Conservation (phyloP, 2,797 vertebrate species). For the Babyrousa celebensis region DNA sequence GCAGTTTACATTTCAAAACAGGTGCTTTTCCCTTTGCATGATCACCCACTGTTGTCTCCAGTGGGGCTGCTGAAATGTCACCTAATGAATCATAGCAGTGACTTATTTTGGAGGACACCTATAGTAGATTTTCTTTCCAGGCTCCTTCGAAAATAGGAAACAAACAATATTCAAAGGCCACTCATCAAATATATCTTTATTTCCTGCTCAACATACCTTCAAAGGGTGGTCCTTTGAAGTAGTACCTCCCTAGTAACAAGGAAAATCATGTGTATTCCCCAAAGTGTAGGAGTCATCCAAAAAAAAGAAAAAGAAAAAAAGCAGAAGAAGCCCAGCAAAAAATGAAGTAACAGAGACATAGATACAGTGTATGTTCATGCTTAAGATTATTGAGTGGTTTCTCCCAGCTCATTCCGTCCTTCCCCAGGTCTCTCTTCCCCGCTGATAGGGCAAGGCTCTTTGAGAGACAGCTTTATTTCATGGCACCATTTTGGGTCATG, state of each 20-base stretch:
- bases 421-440: not conserved
- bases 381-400: not conserved
- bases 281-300: slow-evolving; percentile 15
- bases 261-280: slow-evolving; percentile 23
- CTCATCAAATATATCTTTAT: slow-evolving; percentile 6
- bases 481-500: not conserved
- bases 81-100: not conserved
- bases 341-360: slow-evolving; percentile 38
- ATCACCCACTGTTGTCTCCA: not conserved
- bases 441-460: not conserved
- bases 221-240: slow-evolving; percentile 44
- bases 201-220: not conserved
- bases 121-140: not conserved
- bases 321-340: not conserved
- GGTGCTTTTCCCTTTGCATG: not conserved
- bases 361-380: not conserved
- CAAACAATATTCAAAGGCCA: slow-evolving; percentile 58
- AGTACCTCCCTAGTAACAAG: slow-evolving; percentile 36
- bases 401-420: not conserved
- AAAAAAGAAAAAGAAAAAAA: not conserved
- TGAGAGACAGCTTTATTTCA: not conserved
- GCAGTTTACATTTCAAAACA: slow-evolving; percentile 20
- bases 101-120: slow-evolving; percentile 60
- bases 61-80: slow-evolving; percentile 20
- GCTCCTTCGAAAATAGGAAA: slow-evolving; percentile 59